Evolutionary conservation across 2,113 vertebrate genomes (phyloP).

Genomic region (Ia io): DNA sequence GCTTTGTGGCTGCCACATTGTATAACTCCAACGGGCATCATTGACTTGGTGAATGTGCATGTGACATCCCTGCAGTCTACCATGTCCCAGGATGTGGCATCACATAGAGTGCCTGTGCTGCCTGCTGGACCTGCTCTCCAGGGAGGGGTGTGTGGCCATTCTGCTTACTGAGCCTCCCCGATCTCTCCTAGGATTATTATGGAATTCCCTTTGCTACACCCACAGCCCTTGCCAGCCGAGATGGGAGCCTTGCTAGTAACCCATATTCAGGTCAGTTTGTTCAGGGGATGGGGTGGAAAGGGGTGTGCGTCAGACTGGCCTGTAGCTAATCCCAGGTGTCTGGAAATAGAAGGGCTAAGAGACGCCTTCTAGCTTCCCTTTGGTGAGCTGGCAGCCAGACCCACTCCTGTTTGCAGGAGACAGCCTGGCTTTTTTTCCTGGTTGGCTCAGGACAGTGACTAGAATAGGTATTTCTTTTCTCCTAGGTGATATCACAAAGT

Average conservation of each 20-base stretch:
- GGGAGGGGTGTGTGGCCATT: neutral
- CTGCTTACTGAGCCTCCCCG: neutral
- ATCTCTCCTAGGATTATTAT: constrained; percentile 92
- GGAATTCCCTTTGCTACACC: constrained; percentile 98
- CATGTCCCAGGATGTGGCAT: neutral
- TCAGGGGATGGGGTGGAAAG: neutral
- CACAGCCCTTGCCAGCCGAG: constrained; percentile 92
- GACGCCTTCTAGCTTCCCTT: neutral
- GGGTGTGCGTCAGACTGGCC: neutral
- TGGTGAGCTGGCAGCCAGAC: neutral
- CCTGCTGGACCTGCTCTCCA: neutral
- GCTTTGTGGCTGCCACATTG: too few species aligned
- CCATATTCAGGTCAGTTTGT: constrained; percentile 92
- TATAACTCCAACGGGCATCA: fast-evolving
- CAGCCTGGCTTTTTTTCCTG: neutral
- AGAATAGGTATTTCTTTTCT: neutral
- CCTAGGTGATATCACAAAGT: constrained; percentile 95
- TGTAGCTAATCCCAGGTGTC: neutral
- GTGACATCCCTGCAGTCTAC: neutral
- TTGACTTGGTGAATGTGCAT: neutral
- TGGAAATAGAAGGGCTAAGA: neutral
- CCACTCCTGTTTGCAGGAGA: neutral
- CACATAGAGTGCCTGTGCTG: neutral
- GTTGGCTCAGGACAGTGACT: neutral
- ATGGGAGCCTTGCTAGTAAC: constrained; percentile 93